Evolutionary conservation across 2,113 vertebrate genomes (phyloP), one percentile per base, ranked within the genome.

Genomic region (Prochilodus magdalenae): DNA sequence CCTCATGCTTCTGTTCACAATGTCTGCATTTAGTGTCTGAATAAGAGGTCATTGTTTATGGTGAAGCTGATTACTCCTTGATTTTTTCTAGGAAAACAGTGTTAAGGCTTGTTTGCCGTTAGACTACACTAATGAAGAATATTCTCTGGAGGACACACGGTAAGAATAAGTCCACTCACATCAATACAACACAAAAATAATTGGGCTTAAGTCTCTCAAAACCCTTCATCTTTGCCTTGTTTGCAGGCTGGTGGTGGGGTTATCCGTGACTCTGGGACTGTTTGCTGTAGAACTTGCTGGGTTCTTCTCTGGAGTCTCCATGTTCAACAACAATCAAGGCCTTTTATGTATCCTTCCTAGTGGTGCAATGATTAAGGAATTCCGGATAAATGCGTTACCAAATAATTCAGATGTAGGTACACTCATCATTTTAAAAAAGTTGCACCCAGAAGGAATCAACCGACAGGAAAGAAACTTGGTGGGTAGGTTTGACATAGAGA

Each of bases 331-430:
- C 86, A 94, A 92, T 53, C 96, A 97, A 89, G 92, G 94, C 30
- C 94, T 97, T 63, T 87, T 97, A 59, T 98, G 96, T 97, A 98
- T 98, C 96, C 95, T 97, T 96, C 30, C 29, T 36, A 60, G 6
- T 0, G 55, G 6, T 59, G 22, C 3, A 59, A 3, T 1, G 5
- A 24, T 59, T 4, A 3, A 2, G 16, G 49, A 18, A 18, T 51
- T 51, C 49, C 2, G 2, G 49, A 1, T 2, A 1, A 15, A 15
- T 51, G n/a, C n/a, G n/a, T n/a, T n/a, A n/a, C n/a, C n/a, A n/a
- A n/a, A n/a, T n/a, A n/a, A n/a, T n/a, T n/a, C n/a, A n/a, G n/a
- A n/a, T n/a, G n/a, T n/a, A n/a, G n/a, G n/a, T n/a, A n/a, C n/a
- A n/a, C n/a, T n/a, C n/a, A n/a, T n/a, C n/a, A n/a, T n/a, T n/a